Base-by-base conservation (phyloP, 2,888 invertebrate species). In the Timandra comae region DNA sequence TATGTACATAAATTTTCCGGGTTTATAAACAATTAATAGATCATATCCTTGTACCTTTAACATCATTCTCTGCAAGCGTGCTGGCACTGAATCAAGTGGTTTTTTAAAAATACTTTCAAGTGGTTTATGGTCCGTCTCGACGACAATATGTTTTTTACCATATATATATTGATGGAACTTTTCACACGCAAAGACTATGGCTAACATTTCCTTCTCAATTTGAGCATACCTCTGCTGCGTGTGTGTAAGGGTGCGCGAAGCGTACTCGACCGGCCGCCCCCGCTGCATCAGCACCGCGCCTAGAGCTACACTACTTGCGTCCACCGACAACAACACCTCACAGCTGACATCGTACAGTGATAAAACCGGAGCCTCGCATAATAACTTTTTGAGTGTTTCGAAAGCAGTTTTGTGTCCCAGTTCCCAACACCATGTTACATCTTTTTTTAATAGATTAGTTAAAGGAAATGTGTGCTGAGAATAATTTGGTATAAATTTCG, bases 201-300 rank as follows among this genome's bases (percentile, higher is more conserved):
- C 56, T 2, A 56, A 19, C 38, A 60, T 25, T 22, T 59, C 59
- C 11, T 60, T 58, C 12, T 56, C 56, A 7, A 58, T 60, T 30
- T 54, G 53, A 0, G 56, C 52, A 11, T 52, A 52, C 3, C 46
- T 33, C 7, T 13, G 9, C 27, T 51, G 47, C 1, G 52, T 34
- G 6, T 44, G 43, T 0, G 52, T 49, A 3, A 53, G 34, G 8
- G 49, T 44, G 46, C 16, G 16, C 5, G 16, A 16, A 5, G 16
- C 16, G 16, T 16, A 16, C 5, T 16, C 16, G 16, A 16, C 29
- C 12, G 49, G 49, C 3, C 49, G 43, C 11, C 37, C 47, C 6
- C 11, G 33, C 25, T 54, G 43, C 36, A 52, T 29, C 20, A 52
- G 33, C 29, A 46, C 49, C 2, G 53, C 42, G 12, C 52, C 46